Percentiles rank a stretch among this genome's conserved stretches.
phyloP scores from a whole-genome alignment of 2,888 invertebrate species.

The Drosophila yooni region DNA sequence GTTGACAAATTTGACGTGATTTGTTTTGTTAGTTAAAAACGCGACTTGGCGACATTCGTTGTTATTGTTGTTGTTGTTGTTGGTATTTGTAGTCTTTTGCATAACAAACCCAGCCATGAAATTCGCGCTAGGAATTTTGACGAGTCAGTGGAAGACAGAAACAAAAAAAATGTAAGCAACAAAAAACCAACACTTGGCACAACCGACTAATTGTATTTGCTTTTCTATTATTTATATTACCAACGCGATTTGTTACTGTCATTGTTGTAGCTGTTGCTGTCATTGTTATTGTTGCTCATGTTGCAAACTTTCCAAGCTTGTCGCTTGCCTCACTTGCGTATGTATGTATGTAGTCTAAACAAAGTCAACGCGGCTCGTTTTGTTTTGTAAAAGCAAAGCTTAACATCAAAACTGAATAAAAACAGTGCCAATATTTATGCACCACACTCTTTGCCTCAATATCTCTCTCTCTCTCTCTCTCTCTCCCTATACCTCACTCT shows the following conservation, averaged over 20 bases:
- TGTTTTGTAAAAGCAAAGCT: conserved; percentile 21
- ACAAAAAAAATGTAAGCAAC: conserved; percentile 1
- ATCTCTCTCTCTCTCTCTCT: not conserved
- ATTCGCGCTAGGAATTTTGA: conserved; percentile 76
- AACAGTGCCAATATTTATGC: conserved; percentile 49
- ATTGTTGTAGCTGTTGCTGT: conserved; percentile 21
- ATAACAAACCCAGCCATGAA: conserved; percentile 68
- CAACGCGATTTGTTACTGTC: conserved; percentile 43
- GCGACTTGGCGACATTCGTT: conserved; percentile 35
- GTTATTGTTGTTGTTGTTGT: conserved; percentile 28
- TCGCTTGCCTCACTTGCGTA: conserved; percentile 52
- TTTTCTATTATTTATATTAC: conserved; percentile 71
- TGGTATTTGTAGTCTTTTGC: conserved; percentile 57
- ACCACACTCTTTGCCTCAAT: conserved; percentile 10
- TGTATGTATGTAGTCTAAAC: conserved; percentile 15
- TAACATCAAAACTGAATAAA: conserved; percentile 3
- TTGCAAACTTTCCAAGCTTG: conserved; percentile 67
- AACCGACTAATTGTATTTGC: conserved; percentile 63
- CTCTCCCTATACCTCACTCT: too few relatives aligned
- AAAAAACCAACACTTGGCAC: conserved; percentile 12
- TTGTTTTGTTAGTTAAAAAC: conserved; percentile 54
- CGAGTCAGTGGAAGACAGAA: conserved; percentile 58
- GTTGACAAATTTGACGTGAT: conserved; percentile 59
- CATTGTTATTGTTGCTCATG: conserved; percentile 20
- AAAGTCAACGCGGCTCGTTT: conserved; percentile 1